These are phyloP conservation scores for Silvanus unidentatus DNA, from an alignment of 2,888 invertebrate genomes.

Conservation along the genomic window DNA sequence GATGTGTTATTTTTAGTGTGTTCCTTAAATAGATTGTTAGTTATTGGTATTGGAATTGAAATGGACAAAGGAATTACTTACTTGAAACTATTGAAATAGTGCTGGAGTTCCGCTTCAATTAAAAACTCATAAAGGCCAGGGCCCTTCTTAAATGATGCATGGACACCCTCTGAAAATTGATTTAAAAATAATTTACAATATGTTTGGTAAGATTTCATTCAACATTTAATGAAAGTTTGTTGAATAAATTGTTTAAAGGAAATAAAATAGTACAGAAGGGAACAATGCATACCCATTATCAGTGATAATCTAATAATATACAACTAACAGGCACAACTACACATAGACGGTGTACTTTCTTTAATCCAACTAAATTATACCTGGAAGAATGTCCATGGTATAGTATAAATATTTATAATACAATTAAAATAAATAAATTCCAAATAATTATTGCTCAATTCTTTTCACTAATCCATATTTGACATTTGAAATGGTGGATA, in stretches of 20 bases:
- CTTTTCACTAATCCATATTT: conserved; percentile 16
- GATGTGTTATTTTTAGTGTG: conserved; percentile 82
- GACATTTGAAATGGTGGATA: conserved; percentile 5
- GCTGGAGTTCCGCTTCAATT: conserved; percentile 88
- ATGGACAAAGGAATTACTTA: conserved; percentile 45
- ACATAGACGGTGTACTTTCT: conserved; percentile 24
- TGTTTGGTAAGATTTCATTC: neutral
- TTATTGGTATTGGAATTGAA: neutral
- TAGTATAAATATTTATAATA: conserved; percentile 26
- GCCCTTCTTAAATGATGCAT: conserved; percentile 47
- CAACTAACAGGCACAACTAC: conserved; percentile 14
- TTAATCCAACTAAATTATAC: conserved; percentile 33
- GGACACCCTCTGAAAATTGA: conserved; percentile 31
- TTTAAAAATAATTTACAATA: neutral
- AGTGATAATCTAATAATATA: conserved; percentile 17
- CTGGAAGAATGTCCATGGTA: conserved; percentile 40
- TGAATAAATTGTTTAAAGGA: no score
- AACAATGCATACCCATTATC: conserved; percentile 33
- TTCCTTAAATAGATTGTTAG: conserved; percentile 54
- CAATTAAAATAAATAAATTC: conserved; percentile 31
- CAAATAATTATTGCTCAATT: conserved; percentile 18
- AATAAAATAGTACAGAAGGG: conserved; percentile 4
- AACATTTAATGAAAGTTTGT: no score
- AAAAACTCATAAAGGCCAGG: conserved; percentile 83
- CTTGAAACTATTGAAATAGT: conserved; percentile 79